Base-by-base conservation (phyloP, 2,888 invertebrate genomes). In the Phanerotoma sp. region DNA sequence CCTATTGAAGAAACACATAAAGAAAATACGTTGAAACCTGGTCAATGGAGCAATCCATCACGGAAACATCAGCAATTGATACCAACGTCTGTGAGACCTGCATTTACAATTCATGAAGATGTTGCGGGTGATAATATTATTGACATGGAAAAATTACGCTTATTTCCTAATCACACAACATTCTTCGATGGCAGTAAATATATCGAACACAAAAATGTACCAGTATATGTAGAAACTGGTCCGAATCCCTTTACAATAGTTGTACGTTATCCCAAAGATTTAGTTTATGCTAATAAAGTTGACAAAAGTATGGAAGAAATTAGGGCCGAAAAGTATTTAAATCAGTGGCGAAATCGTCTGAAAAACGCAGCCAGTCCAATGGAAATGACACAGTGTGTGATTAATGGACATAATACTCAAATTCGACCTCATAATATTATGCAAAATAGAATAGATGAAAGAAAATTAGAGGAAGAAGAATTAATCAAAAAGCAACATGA, bases 261-360 rank as follows among this genome's bases (percentile, higher is more conserved):
- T 50, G 58, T 73, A 35, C 70, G 72, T 57, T 73, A 76, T 66
- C 75, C 75, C 67, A 74, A 77, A 71, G 70, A 76, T 48, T 66
- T 76, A 70, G 73, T 86, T 13, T 87, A 86, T 69, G 73, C 74
- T 55, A 82, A 83, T 65, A 83, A 84, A 60, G 81, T 81, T 61
- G 91, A 91, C 79, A 86, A 83, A 76, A 87, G 88, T 72, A 84
- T 90, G 79, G 91, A 91, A 79, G 90, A 91, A 80, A 80, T 91
- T 62, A 80, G 85, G 67, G 85, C 87, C 56, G 79, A 80, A 64
- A 80, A 81, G 70, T 86, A 84, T 72, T 77, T 75, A 72, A 59
- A 67, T 21, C 28, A 9, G 18, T 11, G 11, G 5, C 16, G 21
- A 51, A 54, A 50, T 53, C 15, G 30, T n/a, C n/a, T 30, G 56